Evolutionary conservation across 2,113 vertebrate species (phyloP), one percentile per base, ranked within the genome.

Genomic region (Miniopterus natalensis): DNA sequence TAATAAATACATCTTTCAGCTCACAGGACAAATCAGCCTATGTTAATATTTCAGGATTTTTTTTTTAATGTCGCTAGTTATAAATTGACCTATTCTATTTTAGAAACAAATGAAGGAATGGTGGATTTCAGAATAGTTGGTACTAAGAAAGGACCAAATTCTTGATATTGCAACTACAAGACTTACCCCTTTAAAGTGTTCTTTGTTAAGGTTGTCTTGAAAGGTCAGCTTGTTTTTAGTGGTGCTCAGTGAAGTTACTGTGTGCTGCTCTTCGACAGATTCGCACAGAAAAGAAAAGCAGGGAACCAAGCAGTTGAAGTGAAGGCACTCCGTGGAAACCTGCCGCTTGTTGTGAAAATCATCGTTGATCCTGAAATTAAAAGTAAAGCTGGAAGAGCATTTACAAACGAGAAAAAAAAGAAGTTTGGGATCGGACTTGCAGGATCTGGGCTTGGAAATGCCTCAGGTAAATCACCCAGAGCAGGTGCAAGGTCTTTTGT

Each of bases 361-460:
- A 95, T 98, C 90, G 98, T 97, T 96, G 98, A 95, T 97, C 98
- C 97, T 96, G 96, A 98, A 97, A 97, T 98, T 95, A 97, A 98
- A 97, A 98, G 94, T 98, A 98, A 99, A 99, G 97, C 98, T 98
- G 98, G 98, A 99, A 98, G 98, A 98, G 97, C 97, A 98, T 98
- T 99, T 98, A 98, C 98, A 96, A 94, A 98, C 98, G 74, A 98
- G 98, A 97, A 99, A 98, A 97, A 98, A 98, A 98, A 99, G 98
- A 99, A 99, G 98, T 99, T 99, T 99, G 98, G 98, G 96, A 97
- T 98, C 98, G 98, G 98, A 98, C 98, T 98, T 98, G 96, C 98
- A 98, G 97, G 98, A 99, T 98, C 98, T 99, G 99, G 99, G 98
- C 98, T 98, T 99, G 99, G 99, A 99, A 98, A 99, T 99, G 99